A percentile compares a stretch with the other conserved stretches of the same genome.
phyloP scores from a whole-genome alignment of 2,113 vertebrate species.

The Tenebrosternarchus preto region DNA sequence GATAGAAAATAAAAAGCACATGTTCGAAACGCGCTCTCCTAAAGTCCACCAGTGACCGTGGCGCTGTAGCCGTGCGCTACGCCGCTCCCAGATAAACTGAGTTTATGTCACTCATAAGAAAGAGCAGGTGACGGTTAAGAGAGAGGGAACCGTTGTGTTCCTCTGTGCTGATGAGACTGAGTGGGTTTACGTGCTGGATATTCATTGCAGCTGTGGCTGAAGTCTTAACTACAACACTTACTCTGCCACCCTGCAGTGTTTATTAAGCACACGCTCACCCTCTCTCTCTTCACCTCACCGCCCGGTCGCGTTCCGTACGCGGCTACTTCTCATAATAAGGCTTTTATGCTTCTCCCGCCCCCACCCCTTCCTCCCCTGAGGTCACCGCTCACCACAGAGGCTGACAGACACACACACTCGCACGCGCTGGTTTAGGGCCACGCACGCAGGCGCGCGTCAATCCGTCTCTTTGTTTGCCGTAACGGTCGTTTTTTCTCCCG shows the following conservation, averaged over 20 bases:
- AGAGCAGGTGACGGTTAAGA: too few species aligned
- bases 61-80: too few species aligned
- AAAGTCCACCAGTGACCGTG: too few species aligned
- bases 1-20: too few species aligned
- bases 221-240: conserved; percentile 19
- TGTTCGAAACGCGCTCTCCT: too few species aligned
- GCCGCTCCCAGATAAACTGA: too few species aligned
- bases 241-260: background rate
- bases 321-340: conserved; percentile 36
- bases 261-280: conserved; percentile 10
- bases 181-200: too few species aligned
- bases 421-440: background rate
- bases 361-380: conserved; percentile 20
- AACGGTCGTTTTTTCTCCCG: too few species aligned
- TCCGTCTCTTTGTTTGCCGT: conserved; percentile 37
- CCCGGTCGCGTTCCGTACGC: conserved; percentile 18
- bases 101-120: too few species aligned
- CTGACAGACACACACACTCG: conserved; percentile 12
- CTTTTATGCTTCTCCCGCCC: conserved; percentile 46
- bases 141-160: too few species aligned
- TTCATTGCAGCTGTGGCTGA: background rate
- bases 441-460: conserved; percentile 32
- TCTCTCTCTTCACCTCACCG: background rate
- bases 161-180: too few species aligned
- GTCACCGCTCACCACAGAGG: conserved; percentile 27